A percentile compares a stretch with the other conserved stretches of the same genome.
phyloP scores from a whole-genome alignment of 2,113 vertebrate genomes.

The Anguilla rostrata region DNA sequence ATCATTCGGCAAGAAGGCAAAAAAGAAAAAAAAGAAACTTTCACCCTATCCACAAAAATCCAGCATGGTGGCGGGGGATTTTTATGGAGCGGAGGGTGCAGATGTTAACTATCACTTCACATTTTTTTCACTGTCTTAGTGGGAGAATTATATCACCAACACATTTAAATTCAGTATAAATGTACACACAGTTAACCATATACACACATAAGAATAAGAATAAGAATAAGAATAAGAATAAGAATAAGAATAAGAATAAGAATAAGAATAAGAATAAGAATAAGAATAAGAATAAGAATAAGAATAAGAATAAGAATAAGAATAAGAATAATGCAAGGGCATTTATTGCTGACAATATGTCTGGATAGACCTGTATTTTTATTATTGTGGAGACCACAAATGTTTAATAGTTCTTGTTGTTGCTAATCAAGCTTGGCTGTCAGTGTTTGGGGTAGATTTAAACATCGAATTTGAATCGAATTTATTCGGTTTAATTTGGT shows the following conservation, averaged over 20 bases:
- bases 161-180: background rate
- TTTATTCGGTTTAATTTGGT: constrained; percentile 77
- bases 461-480: constrained; percentile 73
- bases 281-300: background rate
- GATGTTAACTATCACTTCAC: background rate
- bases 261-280: background rate
- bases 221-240: no score
- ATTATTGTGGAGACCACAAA: no score
- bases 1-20: constrained; percentile 59
- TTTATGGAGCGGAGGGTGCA: no score
- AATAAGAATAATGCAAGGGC: no score
- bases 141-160: no score
- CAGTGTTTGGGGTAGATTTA: no score
- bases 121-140: background rate
- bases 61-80: constrained; percentile 66
- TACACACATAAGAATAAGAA: background rate
- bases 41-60: constrained; percentile 63
- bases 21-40: constrained; percentile 53
- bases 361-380: no score
- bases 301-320: no score
- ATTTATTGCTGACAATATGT: no score
- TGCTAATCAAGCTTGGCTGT: no score
- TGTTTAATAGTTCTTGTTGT: no score
- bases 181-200: background rate
- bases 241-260: no score